A percentile compares a stretch with the other conserved stretches of the same genome.
Conservation (phyloP, 2,113 vertebrate genomes). For the Ciconia boyciana region DNA sequence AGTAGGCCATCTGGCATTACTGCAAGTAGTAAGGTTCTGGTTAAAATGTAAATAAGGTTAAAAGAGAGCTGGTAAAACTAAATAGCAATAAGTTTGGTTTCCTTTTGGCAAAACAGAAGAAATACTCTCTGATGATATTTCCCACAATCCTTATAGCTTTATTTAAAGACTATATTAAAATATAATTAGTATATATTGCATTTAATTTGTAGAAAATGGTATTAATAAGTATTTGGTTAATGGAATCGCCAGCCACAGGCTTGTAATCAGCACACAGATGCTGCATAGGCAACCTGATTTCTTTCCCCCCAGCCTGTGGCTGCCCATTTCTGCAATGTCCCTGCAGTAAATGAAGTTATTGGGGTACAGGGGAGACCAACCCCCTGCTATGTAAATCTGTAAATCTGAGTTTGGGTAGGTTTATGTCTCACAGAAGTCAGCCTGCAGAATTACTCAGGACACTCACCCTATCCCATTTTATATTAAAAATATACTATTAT, state of each 20-base stretch:
- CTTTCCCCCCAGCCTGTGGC: rapidly evolving
- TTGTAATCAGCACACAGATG: background rate
- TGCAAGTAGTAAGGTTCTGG: background rate
- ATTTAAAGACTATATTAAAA: background rate
- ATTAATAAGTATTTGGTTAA: background rate
- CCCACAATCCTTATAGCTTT: background rate
- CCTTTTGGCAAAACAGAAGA: background rate
- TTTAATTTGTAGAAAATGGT: background rate
- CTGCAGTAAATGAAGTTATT: background rate
- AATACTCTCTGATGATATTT: background rate
- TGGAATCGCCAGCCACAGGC: background rate
- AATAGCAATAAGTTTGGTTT: background rate
- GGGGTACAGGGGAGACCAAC: background rate
- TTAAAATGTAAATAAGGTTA: background rate
- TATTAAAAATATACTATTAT: background rate
- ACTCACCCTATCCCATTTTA: background rate
- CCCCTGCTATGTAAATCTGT: background rate
- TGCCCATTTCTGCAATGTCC: background rate
- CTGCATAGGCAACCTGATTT: background rate
- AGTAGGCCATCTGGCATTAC: background rate
- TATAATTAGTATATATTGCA: background rate
- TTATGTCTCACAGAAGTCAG: background rate
- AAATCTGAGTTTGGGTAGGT: background rate
- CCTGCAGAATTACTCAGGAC: background rate
- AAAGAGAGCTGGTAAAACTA: background rate